phyloP scores from a whole-genome alignment of 2,797 vertebrate species.

The Manis javanica region DNA sequence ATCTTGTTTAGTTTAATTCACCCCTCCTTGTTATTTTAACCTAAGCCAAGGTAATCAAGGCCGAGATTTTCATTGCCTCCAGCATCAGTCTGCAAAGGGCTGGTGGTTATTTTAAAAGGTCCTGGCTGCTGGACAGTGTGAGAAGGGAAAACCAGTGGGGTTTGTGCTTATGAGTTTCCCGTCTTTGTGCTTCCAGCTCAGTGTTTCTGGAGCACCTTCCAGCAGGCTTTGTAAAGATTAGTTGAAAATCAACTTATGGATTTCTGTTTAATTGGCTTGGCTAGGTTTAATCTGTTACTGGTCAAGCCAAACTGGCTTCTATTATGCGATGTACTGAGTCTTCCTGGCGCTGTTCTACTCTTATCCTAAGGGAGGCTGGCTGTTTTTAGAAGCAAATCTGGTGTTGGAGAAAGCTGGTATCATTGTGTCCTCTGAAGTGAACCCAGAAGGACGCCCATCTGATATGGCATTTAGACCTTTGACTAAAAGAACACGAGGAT shows the following conservation, averaged over 20 bases:
- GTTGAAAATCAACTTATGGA: slow-evolving; percentile 65
- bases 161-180: neutral
- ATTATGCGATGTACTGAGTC: slow-evolving; percentile 32
- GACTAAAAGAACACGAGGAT: slow-evolving; percentile 21
- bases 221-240: slow-evolving; percentile 62
- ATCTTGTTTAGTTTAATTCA: neutral
- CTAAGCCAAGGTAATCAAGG: slow-evolving; percentile 49
- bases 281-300: slow-evolving; percentile 61
- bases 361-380: slow-evolving; percentile 18
- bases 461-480: neutral
- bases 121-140: neutral
- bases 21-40: slow-evolving; percentile 63
- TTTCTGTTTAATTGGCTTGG: slow-evolving; percentile 73
- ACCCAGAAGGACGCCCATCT: slow-evolving; percentile 8
- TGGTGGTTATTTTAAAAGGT: slow-evolving; percentile 1
- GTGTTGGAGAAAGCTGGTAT: slow-evolving; percentile 44
- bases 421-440: slow-evolving; percentile 39
- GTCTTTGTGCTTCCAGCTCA: neutral
- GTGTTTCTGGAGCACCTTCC: slow-evolving; percentile 23
- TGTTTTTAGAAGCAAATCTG: slow-evolving; percentile 67
- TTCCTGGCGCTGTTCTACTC: slow-evolving; percentile 54
- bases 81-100: neutral
- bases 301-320: slow-evolving; percentile 68
- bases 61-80: slow-evolving; percentile 37
- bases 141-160: neutral